phyloP scores from a whole-genome alignment of 2,113 vertebrate species.

The Geococcyx californianus region DNA sequence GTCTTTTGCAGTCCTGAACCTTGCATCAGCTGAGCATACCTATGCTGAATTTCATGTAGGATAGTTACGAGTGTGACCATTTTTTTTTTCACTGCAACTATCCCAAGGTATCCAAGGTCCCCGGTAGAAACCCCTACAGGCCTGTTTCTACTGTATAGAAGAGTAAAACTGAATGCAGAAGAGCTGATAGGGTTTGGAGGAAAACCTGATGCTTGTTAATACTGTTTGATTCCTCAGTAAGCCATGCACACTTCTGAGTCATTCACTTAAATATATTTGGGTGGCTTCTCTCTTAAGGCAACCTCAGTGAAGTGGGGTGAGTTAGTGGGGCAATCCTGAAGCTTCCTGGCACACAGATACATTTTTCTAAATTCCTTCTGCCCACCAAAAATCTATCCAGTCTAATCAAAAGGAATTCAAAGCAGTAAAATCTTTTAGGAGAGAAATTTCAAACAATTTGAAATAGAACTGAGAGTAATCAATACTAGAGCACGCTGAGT shows the following conservation, averaged over 20 bases:
- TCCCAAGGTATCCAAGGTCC: not conserved
- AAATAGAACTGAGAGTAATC: not conserved
- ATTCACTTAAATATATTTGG: not conserved
- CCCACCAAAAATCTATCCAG: not conserved
- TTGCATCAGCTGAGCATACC: not conserved
- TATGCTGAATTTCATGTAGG: not conserved
- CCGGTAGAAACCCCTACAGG: not conserved
- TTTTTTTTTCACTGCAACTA: not conserved
- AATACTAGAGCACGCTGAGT: not conserved
- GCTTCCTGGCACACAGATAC: not conserved
- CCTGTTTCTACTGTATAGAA: not conserved
- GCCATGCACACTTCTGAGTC: not conserved
- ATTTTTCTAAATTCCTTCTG: not conserved
- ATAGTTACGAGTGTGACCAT: not conserved
- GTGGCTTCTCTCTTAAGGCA: not conserved
- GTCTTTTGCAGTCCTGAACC: not conserved
- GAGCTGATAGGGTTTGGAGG: not conserved
- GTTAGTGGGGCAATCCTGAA: not conserved
- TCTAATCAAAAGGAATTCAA: not conserved
- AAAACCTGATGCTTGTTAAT: not conserved
- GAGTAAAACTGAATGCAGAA: not conserved
- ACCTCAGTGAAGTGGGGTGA: not conserved
- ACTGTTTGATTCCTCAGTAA: not conserved
- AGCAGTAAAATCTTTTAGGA: not conserved
- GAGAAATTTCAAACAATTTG: not conserved